These are phyloP conservation scores for Loxodonta africana DNA, from an alignment of 2,113 vertebrate genomes.

Conservation along the genomic window DNA sequence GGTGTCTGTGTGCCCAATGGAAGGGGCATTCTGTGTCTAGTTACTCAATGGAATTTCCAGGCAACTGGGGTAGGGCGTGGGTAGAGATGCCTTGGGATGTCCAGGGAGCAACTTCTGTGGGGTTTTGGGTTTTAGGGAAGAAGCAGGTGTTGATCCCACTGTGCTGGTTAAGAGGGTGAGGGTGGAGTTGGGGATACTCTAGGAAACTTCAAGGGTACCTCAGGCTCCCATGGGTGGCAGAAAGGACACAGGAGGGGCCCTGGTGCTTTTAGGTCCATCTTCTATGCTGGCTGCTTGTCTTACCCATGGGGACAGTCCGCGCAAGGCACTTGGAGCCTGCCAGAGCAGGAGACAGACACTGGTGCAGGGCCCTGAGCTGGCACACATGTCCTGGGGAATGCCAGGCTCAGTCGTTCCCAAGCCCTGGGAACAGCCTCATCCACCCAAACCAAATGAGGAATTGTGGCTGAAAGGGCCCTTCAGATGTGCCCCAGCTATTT, in stretches of 20 bases:
- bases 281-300: neutral
- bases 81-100: neutral
- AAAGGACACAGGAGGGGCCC: neutral
- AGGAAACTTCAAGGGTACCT: neutral
- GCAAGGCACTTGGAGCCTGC: neutral
- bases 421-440: slow-evolving; percentile 58
- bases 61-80: neutral
- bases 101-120: slow-evolving; percentile 39
- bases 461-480: slow-evolving; percentile 78
- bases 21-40: slow-evolving; percentile 6
- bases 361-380: slow-evolving; percentile 65
- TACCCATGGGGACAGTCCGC: neutral
- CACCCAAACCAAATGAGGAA: slow-evolving; percentile 80
- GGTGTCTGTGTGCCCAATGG: slow-evolving; percentile 46
- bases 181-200: neutral
- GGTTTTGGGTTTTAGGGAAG: neutral
- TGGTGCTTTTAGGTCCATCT: neutral
- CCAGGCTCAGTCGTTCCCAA: slow-evolving; percentile 74
- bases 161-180: neutral
- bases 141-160: neutral
- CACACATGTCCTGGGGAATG: slow-evolving; percentile 61
- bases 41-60: slow-evolving; percentile 80
- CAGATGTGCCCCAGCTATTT: slow-evolving; percentile 76
- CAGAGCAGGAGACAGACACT: neutral
- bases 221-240: neutral